Evolutionary conservation across 23 tunicate species (phyloP).

Genomic region (Trididemnum clinides): DNA sequence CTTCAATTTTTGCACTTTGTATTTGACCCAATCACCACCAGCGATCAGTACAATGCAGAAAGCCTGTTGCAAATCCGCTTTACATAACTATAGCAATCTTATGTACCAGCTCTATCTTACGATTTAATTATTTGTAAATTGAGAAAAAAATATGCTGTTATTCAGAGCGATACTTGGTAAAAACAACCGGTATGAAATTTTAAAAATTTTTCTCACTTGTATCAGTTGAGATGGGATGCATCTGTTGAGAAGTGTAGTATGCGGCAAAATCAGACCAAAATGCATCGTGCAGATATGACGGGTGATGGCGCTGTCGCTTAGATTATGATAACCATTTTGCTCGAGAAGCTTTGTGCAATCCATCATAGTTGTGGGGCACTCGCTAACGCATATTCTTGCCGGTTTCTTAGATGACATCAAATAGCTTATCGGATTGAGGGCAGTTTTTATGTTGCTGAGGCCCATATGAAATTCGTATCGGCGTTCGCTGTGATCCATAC

Average conservation of each 20-base stretch:
- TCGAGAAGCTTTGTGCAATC: slow-evolving; percentile 52
- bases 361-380: slow-evolving; percentile 60
- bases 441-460: slow-evolving; percentile 42
- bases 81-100: no score
- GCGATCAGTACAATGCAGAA: no score
- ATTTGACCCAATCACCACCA: no score
- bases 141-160: no score
- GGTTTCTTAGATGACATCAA: slow-evolving; percentile 13
- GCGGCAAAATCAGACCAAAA: slow-evolving; percentile 43
- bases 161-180: no score
- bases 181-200: no score
- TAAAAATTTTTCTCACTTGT: no score
- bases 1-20: no score
- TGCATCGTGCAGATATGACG: slow-evolving; percentile 70
- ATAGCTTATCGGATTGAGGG: slow-evolving; percentile 24
- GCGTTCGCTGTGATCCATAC: slow-evolving; percentile 55
- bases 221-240: slow-evolving; percentile 65
- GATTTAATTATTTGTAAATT: no score
- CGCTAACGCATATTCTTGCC: slow-evolving; percentile 62
- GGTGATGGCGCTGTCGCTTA: background rate
- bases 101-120: no score
- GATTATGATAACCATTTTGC: slow-evolving; percentile 52
- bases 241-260: slow-evolving; percentile 49
- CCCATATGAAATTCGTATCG: slow-evolving; percentile 49
- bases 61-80: no score